Base-by-base conservation (phyloP, 1,140 invertebrate species). In the Pinna nobilis region DNA sequence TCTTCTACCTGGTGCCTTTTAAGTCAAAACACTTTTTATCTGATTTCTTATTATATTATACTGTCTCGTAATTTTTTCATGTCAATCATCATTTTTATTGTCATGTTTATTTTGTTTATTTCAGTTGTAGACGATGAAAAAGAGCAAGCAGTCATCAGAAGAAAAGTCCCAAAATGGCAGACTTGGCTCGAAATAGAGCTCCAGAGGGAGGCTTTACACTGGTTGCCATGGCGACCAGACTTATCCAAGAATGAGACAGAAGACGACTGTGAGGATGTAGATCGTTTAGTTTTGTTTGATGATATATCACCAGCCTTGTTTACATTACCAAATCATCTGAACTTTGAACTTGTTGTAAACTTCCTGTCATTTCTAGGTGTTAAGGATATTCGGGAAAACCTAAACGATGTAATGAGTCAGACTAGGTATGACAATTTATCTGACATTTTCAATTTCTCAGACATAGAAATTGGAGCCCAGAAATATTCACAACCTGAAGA, bases 181-280 rank as follows among this genome's bases (percentile, higher is more conserved):
- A 83, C 81, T 20, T 91, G 91, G 91, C 50, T 91, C 6, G 73
- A 84, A 49, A 79, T 91, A 41, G 91, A 91, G 83, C 74, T 53
- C 25, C 60, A 86, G 0, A 76, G 91, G 57, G 85, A 89, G 72
- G 32, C 65, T 33, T 61, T 79, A 35, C 86, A 90, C 76, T 91
- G 88, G 89, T 83, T 91, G 47, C 90, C 91, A 61, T 90, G 89
- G 87, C 76, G 81, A 83, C 85, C 86, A 32, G 83, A 87, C 78
- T 30, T 75, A 13, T 70, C 59, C 37, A 73, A 81, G 50, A 84
- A 81, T 44, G 82, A 88, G 49, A 89, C 84, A 25, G 81, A 88
- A 35, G 87, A 89, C 15, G 89, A 90, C 53, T 87, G 87, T 80
- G 89, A 91, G 67, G 90, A 91, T 82, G 74, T 86, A 4, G 90